Evolutionary conservation across 2,888 invertebrate genomes (phyloP).

Genomic region (Drosophila cracens): DNA sequence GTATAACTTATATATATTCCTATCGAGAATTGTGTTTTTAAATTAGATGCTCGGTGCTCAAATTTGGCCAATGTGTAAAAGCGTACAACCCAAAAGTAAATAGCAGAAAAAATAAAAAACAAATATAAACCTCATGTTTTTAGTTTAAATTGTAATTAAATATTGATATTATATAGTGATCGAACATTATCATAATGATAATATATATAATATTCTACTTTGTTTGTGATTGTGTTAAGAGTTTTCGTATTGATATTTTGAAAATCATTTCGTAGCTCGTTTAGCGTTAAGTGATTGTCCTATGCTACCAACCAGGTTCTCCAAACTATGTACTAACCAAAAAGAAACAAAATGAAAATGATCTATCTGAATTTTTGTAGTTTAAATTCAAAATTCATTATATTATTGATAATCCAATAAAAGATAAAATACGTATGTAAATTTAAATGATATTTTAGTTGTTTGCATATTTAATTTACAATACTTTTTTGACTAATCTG

Average conservation of each 20-base stretch:
- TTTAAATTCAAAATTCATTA: slow-evolving; percentile 61
- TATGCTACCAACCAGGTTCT: slow-evolving; percentile 51
- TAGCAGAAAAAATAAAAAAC: background rate
- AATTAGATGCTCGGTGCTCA: slow-evolving; percentile 54
- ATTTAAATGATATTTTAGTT: slow-evolving; percentile 10
- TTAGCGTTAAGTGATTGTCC: slow-evolving; percentile 59
- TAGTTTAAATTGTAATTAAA: slow-evolving; percentile 72
- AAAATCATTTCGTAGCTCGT: slow-evolving; percentile 48
- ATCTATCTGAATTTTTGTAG: slow-evolving; percentile 57
- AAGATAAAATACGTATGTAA: slow-evolving; percentile 31
- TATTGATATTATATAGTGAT: slow-evolving; percentile 33
- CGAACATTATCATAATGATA: slow-evolving; percentile 26
- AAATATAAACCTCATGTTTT: slow-evolving; percentile 64
- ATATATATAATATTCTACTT: slow-evolving; percentile 33
- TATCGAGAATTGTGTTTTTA: slow-evolving; percentile 33
- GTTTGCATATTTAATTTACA: background rate
- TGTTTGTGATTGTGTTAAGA: slow-evolving; percentile 66
- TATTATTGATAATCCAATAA: slow-evolving; percentile 40
- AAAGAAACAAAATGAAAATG: slow-evolving; percentile 24
- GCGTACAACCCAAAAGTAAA: slow-evolving; percentile 25
- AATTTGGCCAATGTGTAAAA: slow-evolving; percentile 48
- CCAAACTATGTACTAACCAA: slow-evolving; percentile 46
- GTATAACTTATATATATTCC: slow-evolving; percentile 33
- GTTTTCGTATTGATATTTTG: slow-evolving; percentile 41
- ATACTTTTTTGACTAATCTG: background rate